A percentile compares a stretch with the other conserved stretches of the same genome.
phyloP scores from a whole-genome alignment of 2,888 invertebrate genomes.

The Merodon equestris region DNA sequence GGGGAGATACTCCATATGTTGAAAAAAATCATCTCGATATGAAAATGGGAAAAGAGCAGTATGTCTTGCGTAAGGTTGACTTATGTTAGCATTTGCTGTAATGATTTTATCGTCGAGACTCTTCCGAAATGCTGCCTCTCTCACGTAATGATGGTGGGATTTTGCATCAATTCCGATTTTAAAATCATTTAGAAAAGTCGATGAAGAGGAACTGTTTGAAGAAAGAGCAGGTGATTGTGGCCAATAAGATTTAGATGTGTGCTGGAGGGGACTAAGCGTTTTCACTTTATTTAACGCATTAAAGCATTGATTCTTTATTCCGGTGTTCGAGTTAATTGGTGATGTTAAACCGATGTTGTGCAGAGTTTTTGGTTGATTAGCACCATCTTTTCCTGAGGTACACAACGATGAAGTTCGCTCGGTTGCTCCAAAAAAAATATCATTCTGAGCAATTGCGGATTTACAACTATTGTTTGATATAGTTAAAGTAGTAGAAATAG shows the following conservation, averaged over 20 bases:
- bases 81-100: slow-evolving; percentile 59
- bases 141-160: slow-evolving; percentile 70
- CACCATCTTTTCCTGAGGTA: slow-evolving; percentile 48
- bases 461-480: slow-evolving; percentile 70
- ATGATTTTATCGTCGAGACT: slow-evolving; percentile 77
- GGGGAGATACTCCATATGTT: slow-evolving; percentile 78
- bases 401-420: slow-evolving; percentile 69
- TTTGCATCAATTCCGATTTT: slow-evolving; percentile 43
- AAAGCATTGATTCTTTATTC: slow-evolving; percentile 69
- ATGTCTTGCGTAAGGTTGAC: slow-evolving; percentile 71
- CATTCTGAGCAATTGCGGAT: slow-evolving; percentile 65
- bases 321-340: slow-evolving; percentile 63
- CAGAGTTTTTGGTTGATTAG: slow-evolving; percentile 50
- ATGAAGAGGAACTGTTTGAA: slow-evolving; percentile 42
- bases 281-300: slow-evolving; percentile 73
- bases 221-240: slow-evolving; percentile 61
- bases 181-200: slow-evolving; percentile 45
- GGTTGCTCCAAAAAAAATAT: slow-evolving; percentile 48
- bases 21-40: slow-evolving; percentile 77
- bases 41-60: slow-evolving; percentile 77
- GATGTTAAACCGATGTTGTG: slow-evolving; percentile 60
- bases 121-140: slow-evolving; percentile 76
- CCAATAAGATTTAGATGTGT: slow-evolving; percentile 58
- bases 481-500: slow-evolving; percentile 71
- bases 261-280: slow-evolving; percentile 72